These are phyloP conservation scores for Bombylius major DNA, from an alignment of 2,888 invertebrate genomes.

Conservation along the genomic window DNA sequence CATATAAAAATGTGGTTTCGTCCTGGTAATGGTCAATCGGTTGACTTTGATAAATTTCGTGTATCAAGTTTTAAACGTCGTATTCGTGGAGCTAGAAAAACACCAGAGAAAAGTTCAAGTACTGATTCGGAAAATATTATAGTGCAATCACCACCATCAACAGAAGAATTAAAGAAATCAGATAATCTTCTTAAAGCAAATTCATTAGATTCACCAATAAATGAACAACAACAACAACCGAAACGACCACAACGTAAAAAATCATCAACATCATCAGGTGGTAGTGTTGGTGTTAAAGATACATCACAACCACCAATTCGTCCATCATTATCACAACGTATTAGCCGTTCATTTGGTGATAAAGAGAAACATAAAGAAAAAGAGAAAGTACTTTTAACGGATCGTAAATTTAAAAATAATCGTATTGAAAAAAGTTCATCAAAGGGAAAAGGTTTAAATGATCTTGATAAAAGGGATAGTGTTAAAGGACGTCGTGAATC, in stretches of 20 bases:
- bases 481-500: conserved; percentile 21
- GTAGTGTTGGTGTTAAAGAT: neutral
- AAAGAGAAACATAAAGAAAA: conserved; percentile 19
- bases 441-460: conserved; percentile 22
- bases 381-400: conserved; percentile 27
- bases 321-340: neutral
- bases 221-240: neutral
- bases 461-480: conserved; percentile 24
- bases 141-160: neutral
- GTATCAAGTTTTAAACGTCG: conserved; percentile 19
- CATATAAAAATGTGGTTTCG: conserved; percentile 16
- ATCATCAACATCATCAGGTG: neutral
- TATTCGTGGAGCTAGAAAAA: conserved; percentile 20
- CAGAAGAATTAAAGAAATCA: neutral
- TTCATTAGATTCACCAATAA: neutral
- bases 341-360: conserved; percentile 2
- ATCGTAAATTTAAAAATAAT: conserved; percentile 31
- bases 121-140: conserved; percentile 7
- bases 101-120: conserved; percentile 12
- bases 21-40: conserved; percentile 10
- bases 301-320: neutral
- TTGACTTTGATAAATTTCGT: conserved; percentile 16
- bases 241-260: neutral
- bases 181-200: neutral
- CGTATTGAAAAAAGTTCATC: conserved; percentile 31